These are phyloP conservation scores for Heliopora coerulea DNA, from an alignment of 92 coral and sea anemone species.

Conservation along the genomic window DNA sequence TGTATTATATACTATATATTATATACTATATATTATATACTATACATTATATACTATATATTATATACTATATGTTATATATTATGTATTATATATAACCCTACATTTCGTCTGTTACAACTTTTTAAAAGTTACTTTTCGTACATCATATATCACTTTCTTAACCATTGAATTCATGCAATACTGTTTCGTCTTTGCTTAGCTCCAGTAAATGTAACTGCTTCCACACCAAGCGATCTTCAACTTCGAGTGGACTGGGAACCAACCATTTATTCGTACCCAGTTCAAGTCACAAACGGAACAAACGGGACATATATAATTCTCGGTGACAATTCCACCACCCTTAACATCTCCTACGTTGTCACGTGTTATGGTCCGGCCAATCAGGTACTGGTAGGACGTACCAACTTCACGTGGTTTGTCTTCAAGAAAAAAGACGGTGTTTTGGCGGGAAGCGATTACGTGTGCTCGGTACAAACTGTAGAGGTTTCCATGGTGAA, in stretches of 20 bases:
- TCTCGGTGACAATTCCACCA: slow-evolving; percentile 62
- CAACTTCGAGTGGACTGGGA: slow-evolving; percentile 76
- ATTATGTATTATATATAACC: too few species aligned
- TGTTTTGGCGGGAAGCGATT: slow-evolving; percentile 91
- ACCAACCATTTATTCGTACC: slow-evolving; percentile 67
- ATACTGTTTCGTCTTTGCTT: not conserved
- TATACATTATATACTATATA: too few species aligned
- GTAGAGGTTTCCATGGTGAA: slow-evolving; percentile 65
- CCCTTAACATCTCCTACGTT: slow-evolving; percentile 57
- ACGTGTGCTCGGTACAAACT: slow-evolving; percentile 76
- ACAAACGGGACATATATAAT: slow-evolving; percentile 54
- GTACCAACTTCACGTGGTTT: slow-evolving; percentile 51
- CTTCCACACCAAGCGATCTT: slow-evolving; percentile 80
- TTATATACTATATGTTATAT: too few species aligned
- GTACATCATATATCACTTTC: too few species aligned
- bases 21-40: too few species aligned
- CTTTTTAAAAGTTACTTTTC: too few species aligned
- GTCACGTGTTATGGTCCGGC: slow-evolving; percentile 81
- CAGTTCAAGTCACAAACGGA: slow-evolving; percentile 45
- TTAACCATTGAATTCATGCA: too few species aligned
- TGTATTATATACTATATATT: too few species aligned
- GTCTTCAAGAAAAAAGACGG: slow-evolving; percentile 71
- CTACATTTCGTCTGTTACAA: too few species aligned
- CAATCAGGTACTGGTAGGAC: slow-evolving; percentile 61
- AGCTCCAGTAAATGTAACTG: slow-evolving; percentile 79